A percentile compares a stretch with the other conserved stretches of the same genome.
phyloP scores from a whole-genome alignment of 1,140 invertebrate species.

The Ditylenchus dipsaci region DNA sequence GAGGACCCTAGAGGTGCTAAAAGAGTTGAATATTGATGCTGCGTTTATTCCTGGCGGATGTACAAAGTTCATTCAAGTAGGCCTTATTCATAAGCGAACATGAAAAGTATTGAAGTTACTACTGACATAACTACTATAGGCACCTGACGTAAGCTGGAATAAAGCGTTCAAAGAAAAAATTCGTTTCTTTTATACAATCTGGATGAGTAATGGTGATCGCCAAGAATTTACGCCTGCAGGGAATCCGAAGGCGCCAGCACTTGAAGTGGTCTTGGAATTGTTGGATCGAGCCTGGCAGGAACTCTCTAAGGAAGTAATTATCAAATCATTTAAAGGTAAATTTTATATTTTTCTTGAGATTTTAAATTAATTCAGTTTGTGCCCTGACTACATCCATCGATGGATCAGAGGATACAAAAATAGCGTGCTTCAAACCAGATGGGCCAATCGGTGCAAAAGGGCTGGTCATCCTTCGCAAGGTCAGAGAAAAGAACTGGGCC shows the following conservation, averaged over 20 bases:
- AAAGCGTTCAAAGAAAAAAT: slow-evolving; percentile 11
- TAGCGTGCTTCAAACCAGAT: no score
- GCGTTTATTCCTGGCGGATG: background rate
- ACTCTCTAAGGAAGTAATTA: background rate
- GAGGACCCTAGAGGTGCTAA: background rate
- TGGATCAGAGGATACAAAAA: no score
- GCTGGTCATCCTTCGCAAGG: no score
- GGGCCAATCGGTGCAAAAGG: no score
- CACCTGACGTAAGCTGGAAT: slow-evolving; percentile 17
- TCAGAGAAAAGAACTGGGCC: no score
- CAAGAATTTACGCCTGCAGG: slow-evolving; percentile 6
- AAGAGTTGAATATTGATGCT: background rate
- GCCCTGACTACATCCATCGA: no score
- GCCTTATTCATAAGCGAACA: no score
- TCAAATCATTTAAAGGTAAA: slow-evolving; percentile 17
- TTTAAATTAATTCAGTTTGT: no score
- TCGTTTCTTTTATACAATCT: background rate
- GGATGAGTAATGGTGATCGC: slow-evolving; percentile 4
- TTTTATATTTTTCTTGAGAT: no score
- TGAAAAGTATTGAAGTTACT: background rate
- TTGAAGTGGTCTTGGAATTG: slow-evolving; percentile 13
- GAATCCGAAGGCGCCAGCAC: slow-evolving; percentile 6
- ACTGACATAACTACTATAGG: slow-evolving; percentile 1
- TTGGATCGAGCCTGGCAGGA: background rate
- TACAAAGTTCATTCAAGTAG: slow-evolving; percentile 1